phyloP scores from a whole-genome alignment of 1,140 invertebrate genomes.

The Scaptomyza hsui region DNA sequence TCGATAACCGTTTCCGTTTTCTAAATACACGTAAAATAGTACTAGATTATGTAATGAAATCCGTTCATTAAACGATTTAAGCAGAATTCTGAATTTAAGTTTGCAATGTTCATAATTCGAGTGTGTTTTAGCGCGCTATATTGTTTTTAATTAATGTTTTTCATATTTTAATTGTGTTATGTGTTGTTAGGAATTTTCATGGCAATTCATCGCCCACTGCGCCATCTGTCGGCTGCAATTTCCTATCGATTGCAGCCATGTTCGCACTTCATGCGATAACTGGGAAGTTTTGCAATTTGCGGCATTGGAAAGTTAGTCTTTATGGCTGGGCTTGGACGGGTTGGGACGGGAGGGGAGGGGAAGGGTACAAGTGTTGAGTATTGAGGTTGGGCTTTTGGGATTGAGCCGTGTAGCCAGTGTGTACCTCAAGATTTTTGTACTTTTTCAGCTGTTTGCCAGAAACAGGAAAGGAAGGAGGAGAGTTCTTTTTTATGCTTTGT shows the following conservation, averaged over 20 bases:
- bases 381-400: background rate
- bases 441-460: conserved; percentile 50
- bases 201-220: conserved; percentile 28
- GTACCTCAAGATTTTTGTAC: conserved; percentile 78
- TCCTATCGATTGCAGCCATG: conserved; percentile 78
- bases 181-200: conserved; percentile 9
- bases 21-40: too few species aligned
- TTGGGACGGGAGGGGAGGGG: background rate
- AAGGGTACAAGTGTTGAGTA: too few species aligned
- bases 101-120: background rate
- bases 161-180: conserved; percentile 17
- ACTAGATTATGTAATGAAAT: background rate
- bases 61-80: background rate
- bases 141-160: conserved; percentile 27
- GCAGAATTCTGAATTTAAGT: background rate
- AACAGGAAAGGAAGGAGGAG: conserved; percentile 21
- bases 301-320: conserved; percentile 76
- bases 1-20: too few species aligned
- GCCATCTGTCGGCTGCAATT: conserved; percentile 68
- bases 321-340: conserved; percentile 34
- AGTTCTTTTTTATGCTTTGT: conserved; percentile 40
- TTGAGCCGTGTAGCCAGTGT: background rate
- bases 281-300: conserved; percentile 81
- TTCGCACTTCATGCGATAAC: conserved; percentile 80
- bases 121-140: background rate